These are phyloP conservation scores for Neosilurus hyrtlii DNA, from an alignment of 2,797 vertebrate species.

Conservation along the genomic window DNA sequence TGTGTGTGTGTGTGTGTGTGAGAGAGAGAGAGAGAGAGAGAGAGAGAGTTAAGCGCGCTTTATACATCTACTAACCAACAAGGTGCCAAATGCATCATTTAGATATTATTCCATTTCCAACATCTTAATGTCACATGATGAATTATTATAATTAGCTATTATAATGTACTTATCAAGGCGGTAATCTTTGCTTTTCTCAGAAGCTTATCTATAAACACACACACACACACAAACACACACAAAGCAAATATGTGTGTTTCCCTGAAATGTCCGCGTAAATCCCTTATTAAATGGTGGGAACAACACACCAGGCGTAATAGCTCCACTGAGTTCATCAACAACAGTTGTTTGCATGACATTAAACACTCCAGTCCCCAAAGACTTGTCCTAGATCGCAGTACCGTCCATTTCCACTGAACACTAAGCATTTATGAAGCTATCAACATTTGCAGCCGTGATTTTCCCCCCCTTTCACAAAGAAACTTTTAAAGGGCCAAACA, in stretches of 20 bases:
- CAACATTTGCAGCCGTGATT: neutral
- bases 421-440: neutral
- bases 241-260: neutral
- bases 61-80: neutral
- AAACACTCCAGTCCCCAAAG: conserved; percentile 13
- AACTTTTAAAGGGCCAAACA: conserved; percentile 31
- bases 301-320: conserved; percentile 18
- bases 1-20: neutral
- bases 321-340: conserved; percentile 17
- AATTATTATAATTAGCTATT: neutral
- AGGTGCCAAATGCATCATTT: neutral
- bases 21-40: too few species aligned
- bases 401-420: neutral
- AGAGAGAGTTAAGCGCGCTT: neutral
- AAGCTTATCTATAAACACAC: neutral
- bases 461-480: neutral
- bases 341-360: conserved; percentile 28
- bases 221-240: too few species aligned
- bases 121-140: neutral
- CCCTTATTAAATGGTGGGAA: conserved; percentile 2
- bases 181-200: neutral
- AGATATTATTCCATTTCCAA: neutral
- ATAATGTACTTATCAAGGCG: neutral
- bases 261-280: neutral
- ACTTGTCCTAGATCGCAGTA: conserved; percentile 22